These are phyloP conservation scores for Folsomia manolachei DNA, from an alignment of 2,888 invertebrate genomes.

Conservation along the genomic window DNA sequence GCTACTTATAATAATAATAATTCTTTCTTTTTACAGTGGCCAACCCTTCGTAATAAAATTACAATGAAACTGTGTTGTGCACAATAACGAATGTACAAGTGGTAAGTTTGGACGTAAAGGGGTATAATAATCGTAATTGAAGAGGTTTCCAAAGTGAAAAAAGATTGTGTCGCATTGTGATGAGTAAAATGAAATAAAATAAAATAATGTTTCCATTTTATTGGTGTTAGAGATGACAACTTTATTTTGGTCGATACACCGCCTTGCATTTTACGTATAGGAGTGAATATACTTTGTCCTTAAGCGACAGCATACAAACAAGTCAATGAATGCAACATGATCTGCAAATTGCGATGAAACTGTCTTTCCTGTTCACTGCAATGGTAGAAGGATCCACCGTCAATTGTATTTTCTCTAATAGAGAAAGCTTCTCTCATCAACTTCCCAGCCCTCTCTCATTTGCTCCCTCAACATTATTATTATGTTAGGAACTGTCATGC, in stretches of 20 bases:
- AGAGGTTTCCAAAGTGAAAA: neutral
- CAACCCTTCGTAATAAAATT: neutral
- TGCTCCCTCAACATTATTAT: constrained; percentile 31
- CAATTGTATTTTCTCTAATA: constrained; percentile 21
- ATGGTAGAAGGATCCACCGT: constrained; percentile 22
- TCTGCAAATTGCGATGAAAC: constrained; percentile 44
- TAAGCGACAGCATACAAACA: neutral
- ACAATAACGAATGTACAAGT: neutral
- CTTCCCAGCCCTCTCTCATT: constrained; percentile 31
- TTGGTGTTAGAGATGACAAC: no score
- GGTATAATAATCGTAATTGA: neutral
- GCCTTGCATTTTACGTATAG: no score
- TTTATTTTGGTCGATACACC: no score
- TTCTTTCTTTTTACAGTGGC: neutral
- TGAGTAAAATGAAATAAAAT: neutral
- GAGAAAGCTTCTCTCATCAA: neutral
- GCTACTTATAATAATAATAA: no score
- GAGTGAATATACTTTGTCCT: neutral
- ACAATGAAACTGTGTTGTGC: neutral
- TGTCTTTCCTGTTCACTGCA: constrained; percentile 10
- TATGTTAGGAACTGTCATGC: constrained; percentile 28
- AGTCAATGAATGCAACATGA: constrained; percentile 30
- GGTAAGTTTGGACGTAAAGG: no score
- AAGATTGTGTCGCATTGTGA: neutral
- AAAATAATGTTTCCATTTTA: neutral